These are phyloP conservation scores for Zoanthus gigantus DNA, from an alignment of 92 coral and sea anemone genomes.

Conservation along the genomic window DNA sequence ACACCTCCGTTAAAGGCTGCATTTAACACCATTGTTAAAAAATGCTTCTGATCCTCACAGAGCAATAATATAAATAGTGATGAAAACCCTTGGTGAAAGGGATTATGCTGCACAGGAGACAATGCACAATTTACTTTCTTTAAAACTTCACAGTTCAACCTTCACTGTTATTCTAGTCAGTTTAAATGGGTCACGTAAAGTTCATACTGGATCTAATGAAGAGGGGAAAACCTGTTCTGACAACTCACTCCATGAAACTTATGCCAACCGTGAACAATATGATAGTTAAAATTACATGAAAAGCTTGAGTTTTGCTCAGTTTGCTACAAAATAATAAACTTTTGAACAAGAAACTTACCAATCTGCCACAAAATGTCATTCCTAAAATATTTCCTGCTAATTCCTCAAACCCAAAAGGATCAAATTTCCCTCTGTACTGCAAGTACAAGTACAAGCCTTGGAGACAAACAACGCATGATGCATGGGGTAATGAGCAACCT, in stretches of 20 bases:
- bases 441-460: constrained; percentile 51
- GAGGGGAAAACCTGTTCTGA: constrained; percentile 18
- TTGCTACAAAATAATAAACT: constrained; percentile 47
- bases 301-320: constrained; percentile 25
- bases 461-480: constrained; percentile 5
- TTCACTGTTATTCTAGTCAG: constrained; percentile 53
- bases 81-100: constrained; percentile 21
- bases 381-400: constrained; percentile 52
- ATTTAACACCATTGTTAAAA: constrained; percentile 26
- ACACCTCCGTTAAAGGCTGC: constrained; percentile 9
- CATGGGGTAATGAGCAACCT: constrained; percentile 29
- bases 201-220: constrained; percentile 25
- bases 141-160: constrained; percentile 38
- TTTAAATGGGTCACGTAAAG: constrained; percentile 52
- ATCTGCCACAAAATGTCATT: constrained; percentile 25
- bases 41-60: constrained; percentile 26
- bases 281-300: neutral
- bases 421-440: constrained; percentile 45
- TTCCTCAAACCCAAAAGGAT: constrained; percentile 56
- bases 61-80: constrained; percentile 21
- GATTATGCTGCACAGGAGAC: neutral
- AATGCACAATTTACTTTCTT: constrained; percentile 52
- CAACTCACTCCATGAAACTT: constrained; percentile 22
- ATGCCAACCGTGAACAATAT: constrained; percentile 48
- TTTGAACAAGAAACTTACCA: constrained; percentile 40